Evolutionary conservation across 2,113 vertebrate species (phyloP), one percentile per base, ranked within the genome.

Genomic region (Platysternon megacephalum): DNA sequence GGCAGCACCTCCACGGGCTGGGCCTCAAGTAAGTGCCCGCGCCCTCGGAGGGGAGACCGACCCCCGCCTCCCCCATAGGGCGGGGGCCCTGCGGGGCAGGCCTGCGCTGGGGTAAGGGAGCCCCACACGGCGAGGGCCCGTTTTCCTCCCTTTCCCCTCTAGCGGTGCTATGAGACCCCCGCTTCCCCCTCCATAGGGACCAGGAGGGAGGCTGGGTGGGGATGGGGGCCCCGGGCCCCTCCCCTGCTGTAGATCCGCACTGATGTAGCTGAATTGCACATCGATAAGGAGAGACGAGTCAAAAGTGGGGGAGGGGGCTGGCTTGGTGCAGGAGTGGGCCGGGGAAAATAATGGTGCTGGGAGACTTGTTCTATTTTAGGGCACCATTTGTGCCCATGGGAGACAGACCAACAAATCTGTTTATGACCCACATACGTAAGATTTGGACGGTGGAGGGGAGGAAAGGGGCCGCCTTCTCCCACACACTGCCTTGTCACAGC

Each of bases 1-100:
- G 99, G 95, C 99, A 99, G 93, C 99, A 99, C 98, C 98, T 99
- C 78, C 99, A 99, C 96, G 99, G 99, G 84, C 94, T 99, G 78
- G 99, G 99, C 93, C 99, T 99, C 96, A 99, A 99, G 99, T 99
- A 99, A 99, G 99, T 99, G 82, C 44, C 90, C 56, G 86, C 53
- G 84, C 56, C 74, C 22, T 32, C 61, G 65, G 56, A 51, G 29
- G 13, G 5, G n/a, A 16, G 3, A 10, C 22, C n/a, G 74, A 8
- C 5, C 68, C 82, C 76, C 17, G 12, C 49, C 56, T 46, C 28
- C 16, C 5, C 22, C 72, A 6, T 7, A 16, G 17, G 32, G 14
- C 61, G 12, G 72, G 32, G 26, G 35, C 76, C 12, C 51, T 46
- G 39, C 16, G 7, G 32, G 61, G 32, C 90, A 83, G 91, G 22